Conservation (phyloP, 1,140 invertebrate species). For the Vanessa tameamea region DNA sequence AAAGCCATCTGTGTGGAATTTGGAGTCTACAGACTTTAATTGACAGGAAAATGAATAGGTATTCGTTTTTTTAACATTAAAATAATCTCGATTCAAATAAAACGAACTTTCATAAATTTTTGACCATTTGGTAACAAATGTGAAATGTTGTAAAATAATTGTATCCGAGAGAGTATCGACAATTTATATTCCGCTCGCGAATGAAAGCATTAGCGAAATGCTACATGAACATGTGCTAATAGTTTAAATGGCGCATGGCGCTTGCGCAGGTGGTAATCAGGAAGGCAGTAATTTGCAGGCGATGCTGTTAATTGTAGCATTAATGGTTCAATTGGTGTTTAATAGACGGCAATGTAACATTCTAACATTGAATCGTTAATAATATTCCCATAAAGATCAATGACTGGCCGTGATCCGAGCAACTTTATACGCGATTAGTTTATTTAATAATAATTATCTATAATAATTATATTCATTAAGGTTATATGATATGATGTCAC, state of each 20-base stretch:
- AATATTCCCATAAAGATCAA: not conserved
- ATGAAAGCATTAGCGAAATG: not conserved
- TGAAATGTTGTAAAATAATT: too few species aligned
- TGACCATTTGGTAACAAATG: too few species aligned
- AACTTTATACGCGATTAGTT: not conserved
- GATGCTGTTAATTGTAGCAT: conserved; percentile 13
- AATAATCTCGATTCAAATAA: too few species aligned
- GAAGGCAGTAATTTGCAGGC: conserved; percentile 10
- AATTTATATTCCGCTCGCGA: not conserved
- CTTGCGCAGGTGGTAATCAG: conserved; percentile 7
- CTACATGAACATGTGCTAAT: not conserved
- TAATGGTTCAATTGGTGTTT: conserved; percentile 11
- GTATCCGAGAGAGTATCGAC: too few species aligned
- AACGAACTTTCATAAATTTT: too few species aligned
- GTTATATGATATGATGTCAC: too few species aligned
- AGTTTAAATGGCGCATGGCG: not conserved
- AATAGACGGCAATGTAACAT: conserved; percentile 1
- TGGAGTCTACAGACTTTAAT: too few species aligned
- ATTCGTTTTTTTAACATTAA: too few species aligned
- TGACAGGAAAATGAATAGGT: too few species aligned
- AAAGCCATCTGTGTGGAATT: too few species aligned
- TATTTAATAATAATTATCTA: not conserved
- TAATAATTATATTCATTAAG: not conserved
- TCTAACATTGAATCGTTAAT: conserved; percentile 2
- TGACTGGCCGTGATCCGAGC: conserved; percentile 6